Base-by-base conservation (phyloP, 2,113 vertebrate genomes). In the Tyrannus savana region DNA sequence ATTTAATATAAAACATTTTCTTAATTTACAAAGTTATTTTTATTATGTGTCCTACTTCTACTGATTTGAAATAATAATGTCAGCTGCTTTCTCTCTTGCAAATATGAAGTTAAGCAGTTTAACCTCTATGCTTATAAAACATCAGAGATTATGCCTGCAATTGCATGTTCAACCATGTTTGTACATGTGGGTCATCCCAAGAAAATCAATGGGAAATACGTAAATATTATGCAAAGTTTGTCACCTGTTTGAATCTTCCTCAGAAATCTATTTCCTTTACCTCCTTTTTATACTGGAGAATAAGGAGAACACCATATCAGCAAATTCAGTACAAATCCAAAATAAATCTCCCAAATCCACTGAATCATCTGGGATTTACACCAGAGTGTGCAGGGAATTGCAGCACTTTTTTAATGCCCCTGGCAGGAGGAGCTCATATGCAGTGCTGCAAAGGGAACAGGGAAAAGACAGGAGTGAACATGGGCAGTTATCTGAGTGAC, bases 401-500 rank as follows among this genome's bases (percentile, higher is more conserved):
- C 50, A 72, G 37, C 23, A 17, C 37, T 68, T 56, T 67, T 19
- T 16, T 23, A 17, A 6, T 8, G n/a, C 7, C 19, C 1, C 0
- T 21, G 30, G 21, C 44, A 75, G 58, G 31, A 71, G 27, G 5
- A 89, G 52, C 50, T 7, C 21, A 14, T 3, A 5, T 1, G 22
- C 63, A 35, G 22, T 1, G 4, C 23, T 52, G 21, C 53, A 46
- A 41, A 18, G 68, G 68, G 15, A 41, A 47, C 8, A 13, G 44
- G 58, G 37, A 49, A 67, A 46, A 9, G 12, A 5, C 39, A 6
- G 75, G 22, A 79, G n/a, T 3, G n/a, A 30, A 28, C 7, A 7
- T 2, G 35, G 41, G 50, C 58, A 44, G 13, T 0, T 2, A 25
- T 11, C 2, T 19, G 41, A 11, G 31, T 12, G 19, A 30, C 35